A percentile compares a stretch with the other conserved stretches of the same genome.
phyloP scores from a whole-genome alignment of 2,888 invertebrate genomes.

The Homarus gammarus region DNA sequence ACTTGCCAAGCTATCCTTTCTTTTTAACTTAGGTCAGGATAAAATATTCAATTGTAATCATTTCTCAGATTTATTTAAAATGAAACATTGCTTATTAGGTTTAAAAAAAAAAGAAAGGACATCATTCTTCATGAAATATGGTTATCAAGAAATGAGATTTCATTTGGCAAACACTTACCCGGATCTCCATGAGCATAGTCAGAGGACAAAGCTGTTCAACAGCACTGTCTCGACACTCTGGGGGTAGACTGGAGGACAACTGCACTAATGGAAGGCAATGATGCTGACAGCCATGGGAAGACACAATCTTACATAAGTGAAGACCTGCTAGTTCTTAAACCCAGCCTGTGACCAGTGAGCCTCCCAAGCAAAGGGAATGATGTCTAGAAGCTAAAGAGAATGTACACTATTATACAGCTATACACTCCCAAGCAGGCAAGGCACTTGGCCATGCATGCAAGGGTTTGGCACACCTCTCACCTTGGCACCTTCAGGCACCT shows the following conservation, averaged over 20 bases:
- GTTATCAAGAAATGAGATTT: conserved; percentile 59
- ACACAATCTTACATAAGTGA: conserved; percentile 17
- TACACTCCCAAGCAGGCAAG: conserved; percentile 59
- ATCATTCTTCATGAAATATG: conserved; percentile 38
- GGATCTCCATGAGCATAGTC: conserved; percentile 54
- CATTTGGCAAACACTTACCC: conserved; percentile 58
- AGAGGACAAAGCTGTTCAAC: conserved; percentile 43
- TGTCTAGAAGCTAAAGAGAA: conserved; percentile 38
- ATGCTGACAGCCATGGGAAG: conserved; percentile 32
- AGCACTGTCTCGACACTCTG: conserved; percentile 38
- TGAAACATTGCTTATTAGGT: conserved; percentile 43
- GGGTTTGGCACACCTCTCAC: conserved; percentile 68
- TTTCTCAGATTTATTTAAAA: neutral
- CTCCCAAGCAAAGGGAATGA: conserved; percentile 51
- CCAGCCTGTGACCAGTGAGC: conserved; percentile 14
- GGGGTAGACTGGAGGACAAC: conserved; percentile 50
- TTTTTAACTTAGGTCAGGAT: too few species aligned
- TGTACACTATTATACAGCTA: conserved; percentile 65
- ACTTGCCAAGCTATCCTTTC: too few species aligned
- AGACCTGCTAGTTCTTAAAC: conserved; percentile 17
- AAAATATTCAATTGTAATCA: neutral
- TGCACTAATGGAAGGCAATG: conserved; percentile 47
- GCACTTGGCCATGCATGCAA: conserved; percentile 19
- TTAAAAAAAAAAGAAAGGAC: conserved; percentile 38
- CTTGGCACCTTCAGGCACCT: conserved; percentile 59